Evolutionary conservation across 2,888 invertebrate species (phyloP).

Genomic region (Megastigmus dorsalis): DNA sequence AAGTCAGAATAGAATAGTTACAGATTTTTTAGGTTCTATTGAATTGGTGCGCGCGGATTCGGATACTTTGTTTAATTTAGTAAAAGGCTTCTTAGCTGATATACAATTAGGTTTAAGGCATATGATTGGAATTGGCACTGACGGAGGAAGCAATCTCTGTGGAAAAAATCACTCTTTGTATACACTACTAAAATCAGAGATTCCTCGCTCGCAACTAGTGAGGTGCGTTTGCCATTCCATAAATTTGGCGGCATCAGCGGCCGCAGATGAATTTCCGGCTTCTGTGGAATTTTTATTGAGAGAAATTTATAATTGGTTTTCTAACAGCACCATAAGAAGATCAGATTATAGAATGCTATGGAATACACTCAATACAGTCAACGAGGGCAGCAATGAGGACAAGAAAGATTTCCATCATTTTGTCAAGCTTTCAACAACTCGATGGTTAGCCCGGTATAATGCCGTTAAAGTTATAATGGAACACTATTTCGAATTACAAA

Average conservation of each 20-base stretch:
- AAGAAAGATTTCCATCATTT: slow-evolving; percentile 50
- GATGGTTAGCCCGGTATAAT: slow-evolving; percentile 57
- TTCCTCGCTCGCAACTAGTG: slow-evolving; percentile 55
- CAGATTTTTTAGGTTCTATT: slow-evolving; percentile 49
- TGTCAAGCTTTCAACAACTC: slow-evolving; percentile 54
- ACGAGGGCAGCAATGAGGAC: slow-evolving; percentile 45
- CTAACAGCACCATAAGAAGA: slow-evolving; percentile 52
- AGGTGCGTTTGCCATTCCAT: slow-evolving; percentile 59
- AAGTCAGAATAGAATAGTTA: slow-evolving; percentile 42
- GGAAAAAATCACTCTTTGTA: slow-evolving; percentile 58
- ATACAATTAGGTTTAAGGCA: slow-evolving; percentile 49
- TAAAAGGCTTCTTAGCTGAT: not conserved
- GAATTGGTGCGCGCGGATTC: slow-evolving; percentile 31
- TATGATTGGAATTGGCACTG: slow-evolving; percentile 58
- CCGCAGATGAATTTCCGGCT: slow-evolving; percentile 55
- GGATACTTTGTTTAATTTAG: not conserved
- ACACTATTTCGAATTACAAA: slow-evolving; percentile 52
- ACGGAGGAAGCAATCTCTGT: slow-evolving; percentile 58
- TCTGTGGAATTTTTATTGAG: slow-evolving; percentile 56
- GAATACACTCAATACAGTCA: slow-evolving; percentile 33
- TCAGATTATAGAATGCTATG: slow-evolving; percentile 51
- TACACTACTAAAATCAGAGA: slow-evolving; percentile 54
- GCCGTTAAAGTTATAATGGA: slow-evolving; percentile 54
- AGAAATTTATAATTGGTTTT: slow-evolving; percentile 59
- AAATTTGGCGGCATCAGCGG: slow-evolving; percentile 42